Percentiles rank a stretch among this genome's conserved stretches.
These are phyloP conservation scores for Taxidea taxus DNA, from an alignment of 2,113 vertebrate genomes.

Conservation along the genomic window DNA sequence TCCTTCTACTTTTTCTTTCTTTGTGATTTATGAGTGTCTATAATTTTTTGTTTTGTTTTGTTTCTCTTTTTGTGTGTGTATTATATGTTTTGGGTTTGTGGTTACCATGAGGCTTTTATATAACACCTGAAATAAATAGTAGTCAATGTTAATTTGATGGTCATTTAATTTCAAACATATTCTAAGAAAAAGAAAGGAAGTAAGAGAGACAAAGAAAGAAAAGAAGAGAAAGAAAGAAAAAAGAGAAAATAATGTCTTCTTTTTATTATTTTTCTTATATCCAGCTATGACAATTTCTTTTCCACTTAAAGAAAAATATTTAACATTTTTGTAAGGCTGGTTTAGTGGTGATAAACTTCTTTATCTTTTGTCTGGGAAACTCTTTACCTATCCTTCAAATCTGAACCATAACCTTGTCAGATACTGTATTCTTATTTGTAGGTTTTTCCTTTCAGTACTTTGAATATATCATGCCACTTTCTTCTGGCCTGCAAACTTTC, in stretches of 20 bases:
- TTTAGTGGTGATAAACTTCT: background rate
- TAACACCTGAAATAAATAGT: background rate
- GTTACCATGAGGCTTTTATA: background rate
- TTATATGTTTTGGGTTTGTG: background rate
- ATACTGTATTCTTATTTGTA: background rate
- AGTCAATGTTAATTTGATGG: background rate
- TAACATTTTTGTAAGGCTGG: background rate
- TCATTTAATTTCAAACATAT: background rate
- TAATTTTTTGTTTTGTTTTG: background rate
- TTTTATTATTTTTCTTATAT: background rate
- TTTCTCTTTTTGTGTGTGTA: background rate
- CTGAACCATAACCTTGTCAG: background rate
- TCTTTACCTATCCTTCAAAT: background rate
- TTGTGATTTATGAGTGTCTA: background rate
- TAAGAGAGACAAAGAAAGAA: background rate
- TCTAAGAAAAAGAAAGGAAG: background rate
- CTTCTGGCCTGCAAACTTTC: background rate
- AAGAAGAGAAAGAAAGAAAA: background rate
- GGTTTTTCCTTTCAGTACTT: background rate
- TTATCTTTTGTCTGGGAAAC: background rate
- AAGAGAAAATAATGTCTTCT: background rate
- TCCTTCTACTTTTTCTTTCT: background rate
- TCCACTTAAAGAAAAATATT: background rate
- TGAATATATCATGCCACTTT: background rate
- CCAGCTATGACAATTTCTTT: background rate